Conservation (phyloP, 2,113 vertebrate genomes). For the Gallinago jamesoni region DNA sequence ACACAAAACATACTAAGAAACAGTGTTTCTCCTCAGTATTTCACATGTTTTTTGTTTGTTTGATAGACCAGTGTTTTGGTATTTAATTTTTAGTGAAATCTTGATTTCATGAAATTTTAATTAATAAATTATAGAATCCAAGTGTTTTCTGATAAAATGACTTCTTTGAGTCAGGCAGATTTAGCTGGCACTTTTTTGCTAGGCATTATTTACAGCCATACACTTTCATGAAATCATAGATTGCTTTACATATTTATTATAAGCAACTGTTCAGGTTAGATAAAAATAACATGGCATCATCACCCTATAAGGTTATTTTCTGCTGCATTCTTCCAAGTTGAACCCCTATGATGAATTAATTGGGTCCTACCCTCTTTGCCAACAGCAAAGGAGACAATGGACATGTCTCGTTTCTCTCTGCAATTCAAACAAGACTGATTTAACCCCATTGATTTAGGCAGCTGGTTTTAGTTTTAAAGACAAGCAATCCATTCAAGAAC, state of each 20-base stretch:
- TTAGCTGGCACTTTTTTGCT: neutral
- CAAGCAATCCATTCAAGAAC: neutral
- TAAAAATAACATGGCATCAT: neutral
- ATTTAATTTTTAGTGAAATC: neutral
- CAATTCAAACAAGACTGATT: neutral
- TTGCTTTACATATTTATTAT: neutral
- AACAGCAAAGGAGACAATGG: neutral
- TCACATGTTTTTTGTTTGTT: neutral
- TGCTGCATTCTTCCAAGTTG: neutral
- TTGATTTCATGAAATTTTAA: neutral
- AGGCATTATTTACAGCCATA: neutral
- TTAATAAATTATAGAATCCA: neutral
- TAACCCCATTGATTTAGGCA: neutral
- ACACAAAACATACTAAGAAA: neutral
- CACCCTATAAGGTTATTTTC: neutral
- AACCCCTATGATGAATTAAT: neutral
- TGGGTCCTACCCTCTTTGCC: neutral
- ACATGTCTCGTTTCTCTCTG: neutral
- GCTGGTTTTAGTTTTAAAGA: neutral
- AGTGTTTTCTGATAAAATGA: neutral
- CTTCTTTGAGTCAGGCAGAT: neutral
- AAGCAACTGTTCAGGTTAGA: neutral
- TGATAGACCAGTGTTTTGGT: neutral
- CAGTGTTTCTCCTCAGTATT: neutral
- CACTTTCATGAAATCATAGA: neutral